Percentiles rank a stretch among this genome's conserved stretches.
These are phyloP conservation scores for Torymus texanus DNA, from an alignment of 2,888 invertebrate species.

Conservation along the genomic window DNA sequence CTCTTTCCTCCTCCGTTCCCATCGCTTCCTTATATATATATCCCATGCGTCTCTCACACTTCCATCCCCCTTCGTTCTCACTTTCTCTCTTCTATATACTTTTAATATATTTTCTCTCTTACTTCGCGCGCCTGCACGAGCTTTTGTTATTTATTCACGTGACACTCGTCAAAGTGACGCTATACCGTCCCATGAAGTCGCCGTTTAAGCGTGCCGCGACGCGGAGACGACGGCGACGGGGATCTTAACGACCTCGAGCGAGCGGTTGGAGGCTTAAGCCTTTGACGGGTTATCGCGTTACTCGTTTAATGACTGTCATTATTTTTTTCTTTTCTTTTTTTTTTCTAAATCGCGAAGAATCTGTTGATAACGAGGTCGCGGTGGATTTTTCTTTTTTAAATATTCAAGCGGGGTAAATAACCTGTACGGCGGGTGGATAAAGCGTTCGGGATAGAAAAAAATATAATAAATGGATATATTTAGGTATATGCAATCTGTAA, in stretches of 20 bases:
- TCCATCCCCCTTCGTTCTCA: neutral
- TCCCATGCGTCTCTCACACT: neutral
- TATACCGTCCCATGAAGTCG: constrained; percentile 9
- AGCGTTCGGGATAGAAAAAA: too few species aligned
- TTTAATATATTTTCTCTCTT: constrained; percentile 9
- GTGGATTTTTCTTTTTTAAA: too few species aligned
- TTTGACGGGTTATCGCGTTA: constrained; percentile 38
- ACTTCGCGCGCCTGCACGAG: constrained; percentile 46
- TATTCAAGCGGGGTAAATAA: too few species aligned
- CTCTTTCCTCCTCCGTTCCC: constrained; percentile 34
- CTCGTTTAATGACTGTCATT: constrained; percentile 25
- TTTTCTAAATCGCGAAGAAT: neutral
- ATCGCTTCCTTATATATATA: neutral
- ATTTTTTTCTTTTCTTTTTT: constrained; percentile 44
- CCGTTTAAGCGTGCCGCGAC: constrained; percentile 26
- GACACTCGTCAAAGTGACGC: constrained; percentile 61
- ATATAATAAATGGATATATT: too few species aligned
- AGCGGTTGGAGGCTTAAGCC: neutral
- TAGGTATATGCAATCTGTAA: too few species aligned
- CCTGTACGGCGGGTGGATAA: too few species aligned
- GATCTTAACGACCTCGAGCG: constrained; percentile 13
- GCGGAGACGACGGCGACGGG: too few species aligned
- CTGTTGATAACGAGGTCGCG: too few species aligned
- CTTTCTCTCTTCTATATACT: constrained; percentile 6
- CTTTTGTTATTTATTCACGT: constrained; percentile 55